A percentile compares a stretch with the other conserved stretches of the same genome.
Evolutionary conservation across 2,113 vertebrate genomes (phyloP).

Genomic region (Marcusenius ussheri): DNA sequence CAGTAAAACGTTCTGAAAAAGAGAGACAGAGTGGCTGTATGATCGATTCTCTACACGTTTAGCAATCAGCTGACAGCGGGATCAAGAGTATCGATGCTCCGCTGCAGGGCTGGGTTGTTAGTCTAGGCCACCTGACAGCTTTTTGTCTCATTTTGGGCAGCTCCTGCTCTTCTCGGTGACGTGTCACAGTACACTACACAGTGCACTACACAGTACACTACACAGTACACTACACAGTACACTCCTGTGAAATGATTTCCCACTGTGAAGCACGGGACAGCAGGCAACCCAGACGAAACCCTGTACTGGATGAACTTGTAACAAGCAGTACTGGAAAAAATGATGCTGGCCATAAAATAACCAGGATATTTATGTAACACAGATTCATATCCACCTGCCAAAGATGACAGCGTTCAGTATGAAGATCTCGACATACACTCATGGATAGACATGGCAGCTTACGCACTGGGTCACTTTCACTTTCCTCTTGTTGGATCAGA

Average conservation of each 20-base stretch:
- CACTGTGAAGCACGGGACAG: not conserved
- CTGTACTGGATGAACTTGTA: not conserved
- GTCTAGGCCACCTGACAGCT: not conserved
- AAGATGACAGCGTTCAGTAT: not conserved
- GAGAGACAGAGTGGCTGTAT: not conserved
- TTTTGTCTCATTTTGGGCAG: not conserved
- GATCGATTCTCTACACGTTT: not conserved
- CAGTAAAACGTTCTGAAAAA: conserved; percentile 20
- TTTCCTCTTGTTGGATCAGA: not conserved
- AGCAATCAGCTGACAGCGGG: not conserved
- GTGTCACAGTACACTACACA: not conserved
- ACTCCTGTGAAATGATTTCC: not conserved
- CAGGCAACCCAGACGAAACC: not conserved
- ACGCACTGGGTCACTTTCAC: not conserved
- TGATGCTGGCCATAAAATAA: not conserved
- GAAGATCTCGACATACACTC: not conserved
- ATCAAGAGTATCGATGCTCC: not conserved
- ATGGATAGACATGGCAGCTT: not conserved
- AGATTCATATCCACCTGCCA: not conserved
- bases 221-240: not conserved
- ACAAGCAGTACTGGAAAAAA: not conserved
- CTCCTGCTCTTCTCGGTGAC: not conserved
- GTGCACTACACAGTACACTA: not conserved
- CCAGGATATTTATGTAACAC: not conserved
- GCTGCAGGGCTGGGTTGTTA: not conserved